Evolutionary conservation across 2,113 vertebrate species (phyloP), one percentile per base, ranked within the genome.

Genomic region (Puffinus mauretanicus): DNA sequence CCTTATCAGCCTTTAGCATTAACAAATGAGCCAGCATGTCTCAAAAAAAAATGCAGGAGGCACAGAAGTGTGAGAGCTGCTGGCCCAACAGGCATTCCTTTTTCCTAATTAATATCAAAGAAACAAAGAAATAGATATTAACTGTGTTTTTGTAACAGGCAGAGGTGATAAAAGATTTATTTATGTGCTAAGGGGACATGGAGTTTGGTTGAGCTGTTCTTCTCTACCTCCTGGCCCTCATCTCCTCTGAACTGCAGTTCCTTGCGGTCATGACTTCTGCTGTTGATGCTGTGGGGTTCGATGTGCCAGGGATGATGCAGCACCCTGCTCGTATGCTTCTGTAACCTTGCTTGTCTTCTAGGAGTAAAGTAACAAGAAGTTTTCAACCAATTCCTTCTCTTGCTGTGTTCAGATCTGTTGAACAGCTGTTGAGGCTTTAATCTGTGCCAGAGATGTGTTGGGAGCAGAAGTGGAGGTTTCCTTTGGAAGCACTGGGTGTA

Each of bases 301-400:
- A 10, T 30, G n/a, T 88, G 83, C 11, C 11, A n/a, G 61, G 20
- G 18, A 34, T 14, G 29, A 40, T 54, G 34, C 25, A 54, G 34
- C 0, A 0, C 22, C 20, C 49, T 51, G 8, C 46, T 70, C 1
- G 0, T 40, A 12, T 49, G 36, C 40, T 51, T 77, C 36, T 81
- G 40, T 10, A 85, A 67, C 29, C 58, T 93, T 72, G 18, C 24
- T 67, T 64, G 42, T 36, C 34, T 72, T 80, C 46, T 54, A 38
- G 18, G 38, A 78, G 20, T 54, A 40, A 49, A 60, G 40, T 21
- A 79, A 54, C 16, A 32, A 5, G 22, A 55, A 18, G 3, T 38
- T 75, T 84, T 78, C 44, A 61, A 44, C 22, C 11, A 44, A 3
- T 72, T 87, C 1, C 5, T 16, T 92, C 8, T 65, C 46, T 61